Evolutionary conservation across 1,140 invertebrate genomes (phyloP), one percentile per base, ranked within the genome.

Genomic region (Reticulitermes speratus): DNA sequence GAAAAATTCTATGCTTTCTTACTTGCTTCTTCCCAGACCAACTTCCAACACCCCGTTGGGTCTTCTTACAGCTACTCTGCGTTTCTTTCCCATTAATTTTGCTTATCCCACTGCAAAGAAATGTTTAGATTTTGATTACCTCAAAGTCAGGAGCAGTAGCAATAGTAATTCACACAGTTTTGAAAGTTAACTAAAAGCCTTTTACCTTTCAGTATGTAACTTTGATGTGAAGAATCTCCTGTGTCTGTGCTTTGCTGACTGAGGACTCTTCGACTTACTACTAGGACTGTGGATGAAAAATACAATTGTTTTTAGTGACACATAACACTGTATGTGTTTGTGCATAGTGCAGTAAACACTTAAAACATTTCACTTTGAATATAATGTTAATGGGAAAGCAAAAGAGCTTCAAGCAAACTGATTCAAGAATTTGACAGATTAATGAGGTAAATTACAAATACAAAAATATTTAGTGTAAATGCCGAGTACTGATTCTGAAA

Each of bases 1-100:
- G 83, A 82, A 44, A 16, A 82, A 23, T 44, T 38, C 14, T 19
- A 82, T 82, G 82, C 83, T 84, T 84, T 44, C 83, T 84, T 84
- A 84, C 83, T 84, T 84, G 83, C 32, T 84, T 84, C 83, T 84
- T 84, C 83, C 44, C 48, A 44, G 44, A 52, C 44, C 83, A 52
- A 52, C 83, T 52, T 44, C 83, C 48, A 25, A 84, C 44, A 84
- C 83, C 44, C 14, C 44, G 83, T 84, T 32, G 83, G n/a, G n/a
- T 45, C 48, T 84, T 84, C 83, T 84, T 84, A 19, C 44, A 30
- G 38, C 32, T 52, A 32, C 44, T 32, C 3, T 44, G 19, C 9
- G 32, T 11, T 44, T 84, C 83, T 84, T 84, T 52, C 7, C 83
- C 32, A 44, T 30, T 32, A n/a, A 30, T 30, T 25, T 75, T 75